Evolutionary conservation across 2,113 vertebrate genomes (phyloP), one percentile per base, ranked within the genome.

Genomic region (Stegostoma tigrinum): DNA sequence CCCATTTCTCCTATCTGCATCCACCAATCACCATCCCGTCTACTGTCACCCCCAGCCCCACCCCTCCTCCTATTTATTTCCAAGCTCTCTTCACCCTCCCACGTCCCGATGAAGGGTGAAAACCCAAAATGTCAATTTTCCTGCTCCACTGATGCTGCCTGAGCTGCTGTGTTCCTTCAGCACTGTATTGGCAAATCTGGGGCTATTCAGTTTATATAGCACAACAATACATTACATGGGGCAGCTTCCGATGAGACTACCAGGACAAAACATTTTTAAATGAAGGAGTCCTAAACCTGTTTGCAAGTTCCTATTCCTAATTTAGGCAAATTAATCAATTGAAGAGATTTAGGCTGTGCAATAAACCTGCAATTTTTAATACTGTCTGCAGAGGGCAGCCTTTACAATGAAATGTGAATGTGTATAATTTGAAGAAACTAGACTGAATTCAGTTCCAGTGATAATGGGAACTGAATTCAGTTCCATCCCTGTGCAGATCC

Each of bases 351-450:
- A 30, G 14, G 23, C 48, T 30, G 45, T 30, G 38, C 93, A 72
- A 70, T 72, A 61, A 27, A 94, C 7, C 21, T 45, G 38, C 19
- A 94, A 48, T 30, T 72, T 72, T 95, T 24, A 45, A 61, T 17
- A 6, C 23, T 48, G 94, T 72, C 94, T 95, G 68, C 45, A 75
- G 94, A 95, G 94, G 94, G 94, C 94, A 95, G 24, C 48, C 38
- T 95, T 70, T 72, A 45, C 68, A 52, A 4, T 72, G 48, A 34
- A 95, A 75, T 95, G 61, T 38, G 34, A 3, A n/a, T 64, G 17
- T 64, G n/a, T 24, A 7, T 52, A 95, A 95, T 42, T 17, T 5
- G 52, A 48, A 14, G 30, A 52, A 95, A 34, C 93, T 95, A 42
- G 94, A 95, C 45, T 72, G 38, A 72, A 72, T 48, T 94, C 38